Conservation (phyloP, 92 coral and sea anemone species). For the Phenganax stokvisi region DNA sequence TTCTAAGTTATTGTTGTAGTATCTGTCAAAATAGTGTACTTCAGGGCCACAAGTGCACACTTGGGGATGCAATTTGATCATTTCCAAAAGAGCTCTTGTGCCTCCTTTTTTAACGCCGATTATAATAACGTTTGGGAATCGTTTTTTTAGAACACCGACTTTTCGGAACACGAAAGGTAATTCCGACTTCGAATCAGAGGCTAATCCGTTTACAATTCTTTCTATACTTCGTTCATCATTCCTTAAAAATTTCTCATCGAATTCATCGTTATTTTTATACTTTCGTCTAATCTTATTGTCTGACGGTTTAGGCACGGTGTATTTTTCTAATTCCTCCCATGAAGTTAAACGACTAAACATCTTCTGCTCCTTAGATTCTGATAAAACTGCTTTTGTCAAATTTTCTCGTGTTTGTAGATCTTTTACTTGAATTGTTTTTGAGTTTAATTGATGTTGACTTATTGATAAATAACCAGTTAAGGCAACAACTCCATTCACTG, state of each 20-base stretch:
- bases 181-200: background rate
- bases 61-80: constrained; percentile 51
- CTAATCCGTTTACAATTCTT: constrained; percentile 19
- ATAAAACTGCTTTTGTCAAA: background rate
- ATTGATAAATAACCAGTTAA: constrained; percentile 30
- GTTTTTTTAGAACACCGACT: constrained; percentile 17
- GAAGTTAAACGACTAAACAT: background rate
- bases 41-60: constrained; percentile 48
- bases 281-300: background rate
- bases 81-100: constrained; percentile 54
- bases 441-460: constrained; percentile 37
- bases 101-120: constrained; percentile 59
- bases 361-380: background rate
- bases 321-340: constrained; percentile 11
- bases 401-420: background rate
- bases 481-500: constrained; percentile 19
- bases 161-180: background rate
- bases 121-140: constrained; percentile 50
- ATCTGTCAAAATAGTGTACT: constrained; percentile 63
- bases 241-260: constrained; percentile 27
- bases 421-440: background rate
- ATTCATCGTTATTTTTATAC: background rate
- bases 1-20: constrained; percentile 49
- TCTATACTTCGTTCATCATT: constrained; percentile 25
- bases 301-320: constrained; percentile 18